Percentiles rank a stretch among this genome's conserved stretches.
Evolutionary conservation across 2,888 invertebrate genomes (phyloP).

Genomic region (Agrochola circellaris): DNA sequence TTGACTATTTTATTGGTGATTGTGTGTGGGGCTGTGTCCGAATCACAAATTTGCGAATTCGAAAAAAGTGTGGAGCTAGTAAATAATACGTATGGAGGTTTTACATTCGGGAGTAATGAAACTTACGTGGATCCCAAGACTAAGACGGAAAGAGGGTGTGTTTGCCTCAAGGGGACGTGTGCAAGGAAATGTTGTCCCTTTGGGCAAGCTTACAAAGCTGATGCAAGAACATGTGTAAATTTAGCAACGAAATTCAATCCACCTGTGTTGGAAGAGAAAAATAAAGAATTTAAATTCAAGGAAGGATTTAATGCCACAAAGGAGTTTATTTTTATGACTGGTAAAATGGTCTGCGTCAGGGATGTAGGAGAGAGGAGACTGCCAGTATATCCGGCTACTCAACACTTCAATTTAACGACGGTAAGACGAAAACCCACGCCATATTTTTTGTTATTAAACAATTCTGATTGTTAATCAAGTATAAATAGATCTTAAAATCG

Average conservation of each 20-base stretch:
- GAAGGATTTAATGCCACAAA: conserved; percentile 67
- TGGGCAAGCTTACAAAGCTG: conserved; percentile 69
- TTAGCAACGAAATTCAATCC: conserved; percentile 58
- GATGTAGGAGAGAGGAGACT: conserved; percentile 59
- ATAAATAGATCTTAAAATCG: neutral
- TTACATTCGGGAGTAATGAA: conserved; percentile 72
- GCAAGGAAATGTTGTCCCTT: conserved; percentile 80
- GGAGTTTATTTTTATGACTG: conserved; percentile 74
- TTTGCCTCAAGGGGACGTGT: conserved; percentile 75
- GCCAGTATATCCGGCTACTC: conserved; percentile 60
- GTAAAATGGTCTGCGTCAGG: conserved; percentile 72
- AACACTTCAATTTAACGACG: conserved; percentile 55
- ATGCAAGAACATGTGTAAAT: conserved; percentile 13
- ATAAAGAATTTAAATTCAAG: conserved; percentile 29
- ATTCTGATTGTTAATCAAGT: conserved; percentile 11
- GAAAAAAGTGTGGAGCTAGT: conserved; percentile 48
- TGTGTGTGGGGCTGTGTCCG: conserved; percentile 26
- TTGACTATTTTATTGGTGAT: conserved; percentile 36
- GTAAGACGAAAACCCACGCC: conserved; percentile 69
- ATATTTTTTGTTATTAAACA: conserved; percentile 8
- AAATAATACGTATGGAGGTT: conserved; percentile 63
- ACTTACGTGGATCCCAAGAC: conserved; percentile 70
- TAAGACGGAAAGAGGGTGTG: conserved; percentile 73
- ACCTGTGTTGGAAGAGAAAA: conserved; percentile 71
- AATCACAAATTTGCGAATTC: conserved; percentile 46